Conservation (phyloP, 2,113 vertebrate genomes). For the Apteryx mantelli region DNA sequence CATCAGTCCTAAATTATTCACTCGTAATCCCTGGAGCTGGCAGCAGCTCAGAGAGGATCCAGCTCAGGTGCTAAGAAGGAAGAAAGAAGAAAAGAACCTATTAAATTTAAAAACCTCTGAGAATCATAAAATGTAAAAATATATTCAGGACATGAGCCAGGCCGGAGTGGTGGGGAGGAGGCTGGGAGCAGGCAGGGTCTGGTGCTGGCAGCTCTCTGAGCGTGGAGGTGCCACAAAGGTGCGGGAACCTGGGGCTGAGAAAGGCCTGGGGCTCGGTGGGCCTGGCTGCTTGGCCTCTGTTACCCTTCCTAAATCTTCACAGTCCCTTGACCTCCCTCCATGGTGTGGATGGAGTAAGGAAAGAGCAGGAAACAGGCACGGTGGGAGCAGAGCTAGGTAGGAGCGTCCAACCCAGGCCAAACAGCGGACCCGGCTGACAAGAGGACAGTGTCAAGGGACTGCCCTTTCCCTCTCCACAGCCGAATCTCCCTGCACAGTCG, state of each 20-base stretch:
- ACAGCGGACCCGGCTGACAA: neutral
- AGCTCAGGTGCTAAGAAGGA: conserved; percentile 73
- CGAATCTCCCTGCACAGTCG: neutral
- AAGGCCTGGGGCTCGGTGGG: neutral
- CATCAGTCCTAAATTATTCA: conserved; percentile 75
- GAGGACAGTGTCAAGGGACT: neutral
- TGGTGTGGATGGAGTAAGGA: neutral
- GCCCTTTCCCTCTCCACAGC: neutral
- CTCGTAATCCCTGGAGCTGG: conserved; percentile 66
- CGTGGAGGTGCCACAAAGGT: neutral
- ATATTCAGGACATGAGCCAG: conserved; percentile 58
- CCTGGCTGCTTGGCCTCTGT: neutral
- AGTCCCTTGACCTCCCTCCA: neutral
- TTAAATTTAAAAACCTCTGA: conserved; percentile 77
- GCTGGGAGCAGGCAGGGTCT: neutral
- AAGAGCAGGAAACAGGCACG: neutral
- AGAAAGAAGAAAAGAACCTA: conserved; percentile 59
- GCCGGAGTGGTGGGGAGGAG: neutral
- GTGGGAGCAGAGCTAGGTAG: neutral
- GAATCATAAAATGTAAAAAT: conserved; percentile 62
- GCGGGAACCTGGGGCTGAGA: neutral
- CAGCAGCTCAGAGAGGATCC: conserved; percentile 66
- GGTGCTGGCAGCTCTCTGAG: neutral
- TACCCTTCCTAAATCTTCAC: neutral
- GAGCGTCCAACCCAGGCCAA: neutral